Evolutionary conservation across 2,113 vertebrate species (phyloP).

Genomic region (Chloropsis hardwickii): DNA sequence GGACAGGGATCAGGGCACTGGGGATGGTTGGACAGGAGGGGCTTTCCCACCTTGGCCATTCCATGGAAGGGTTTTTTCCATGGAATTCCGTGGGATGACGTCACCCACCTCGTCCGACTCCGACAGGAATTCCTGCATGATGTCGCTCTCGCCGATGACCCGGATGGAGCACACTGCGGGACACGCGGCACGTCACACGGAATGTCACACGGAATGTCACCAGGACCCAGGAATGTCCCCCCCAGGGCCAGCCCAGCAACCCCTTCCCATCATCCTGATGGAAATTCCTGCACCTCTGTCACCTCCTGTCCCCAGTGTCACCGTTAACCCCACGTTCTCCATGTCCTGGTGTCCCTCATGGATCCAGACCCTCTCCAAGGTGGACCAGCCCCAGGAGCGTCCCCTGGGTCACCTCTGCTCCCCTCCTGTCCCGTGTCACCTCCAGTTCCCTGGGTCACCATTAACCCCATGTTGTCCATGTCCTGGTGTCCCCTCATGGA

Average conservation of each 20-base stretch:
- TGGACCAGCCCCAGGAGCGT: no score
- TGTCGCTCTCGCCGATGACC: conserved; percentile 94
- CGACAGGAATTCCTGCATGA: conserved; percentile 97
- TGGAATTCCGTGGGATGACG: neutral
- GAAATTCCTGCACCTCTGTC: neutral
- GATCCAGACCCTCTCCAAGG: neutral
- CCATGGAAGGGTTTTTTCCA: neutral
- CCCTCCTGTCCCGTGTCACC: no score
- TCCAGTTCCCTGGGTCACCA: neutral
- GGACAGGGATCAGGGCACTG: neutral
- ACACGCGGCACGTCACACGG: neutral
- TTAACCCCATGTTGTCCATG: neutral
- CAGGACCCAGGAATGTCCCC: neutral
- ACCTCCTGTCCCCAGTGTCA: neutral
- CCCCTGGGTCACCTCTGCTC: no score
- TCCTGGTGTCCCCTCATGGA: neutral
- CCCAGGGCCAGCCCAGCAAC: neutral
- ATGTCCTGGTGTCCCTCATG: no score
- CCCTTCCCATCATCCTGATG: neutral
- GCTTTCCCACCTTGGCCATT: accelerated
- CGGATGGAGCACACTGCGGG: conserved; percentile 90
- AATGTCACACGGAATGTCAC: neutral
- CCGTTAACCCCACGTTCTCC: neutral
- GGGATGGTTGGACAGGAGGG: no score
- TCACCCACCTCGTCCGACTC: conserved; percentile 91